These are phyloP conservation scores for Tenrec ecaudatus DNA, from an alignment of 2,113 vertebrate species.

Conservation along the genomic window DNA sequence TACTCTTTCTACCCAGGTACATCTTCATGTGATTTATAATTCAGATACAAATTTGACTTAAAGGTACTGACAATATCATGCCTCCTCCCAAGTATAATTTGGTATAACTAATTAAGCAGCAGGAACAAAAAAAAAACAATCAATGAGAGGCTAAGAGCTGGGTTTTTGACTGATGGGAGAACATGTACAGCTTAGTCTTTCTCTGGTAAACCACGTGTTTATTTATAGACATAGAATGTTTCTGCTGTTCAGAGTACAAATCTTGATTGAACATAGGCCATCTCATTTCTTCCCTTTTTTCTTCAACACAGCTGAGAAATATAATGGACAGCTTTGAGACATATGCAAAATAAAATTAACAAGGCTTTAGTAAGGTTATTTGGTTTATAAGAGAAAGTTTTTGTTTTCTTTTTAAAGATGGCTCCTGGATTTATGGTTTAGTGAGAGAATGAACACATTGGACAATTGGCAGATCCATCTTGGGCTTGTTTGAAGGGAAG, in stretches of 20 bases:
- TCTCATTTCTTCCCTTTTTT: background rate
- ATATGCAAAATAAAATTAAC: background rate
- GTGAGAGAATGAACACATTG: background rate
- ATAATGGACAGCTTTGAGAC: background rate
- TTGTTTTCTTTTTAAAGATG: background rate
- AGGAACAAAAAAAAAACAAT: background rate
- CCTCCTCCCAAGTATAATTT: background rate
- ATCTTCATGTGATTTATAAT: constrained; percentile 32
- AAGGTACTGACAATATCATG: background rate
- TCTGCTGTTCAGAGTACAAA: background rate
- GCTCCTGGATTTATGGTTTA: background rate
- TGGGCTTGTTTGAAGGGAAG: background rate
- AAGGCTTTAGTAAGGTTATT: background rate
- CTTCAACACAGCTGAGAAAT: background rate
- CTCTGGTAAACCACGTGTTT: background rate
- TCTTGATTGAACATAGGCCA: background rate
- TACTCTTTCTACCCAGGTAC: background rate
- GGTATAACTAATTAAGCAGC: background rate
- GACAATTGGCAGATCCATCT: background rate
- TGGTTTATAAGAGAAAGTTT: background rate
- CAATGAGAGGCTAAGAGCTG: background rate
- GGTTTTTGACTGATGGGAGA: background rate
- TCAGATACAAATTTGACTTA: constrained; percentile 20
- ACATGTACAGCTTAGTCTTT: background rate
- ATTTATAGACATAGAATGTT: background rate